These are phyloP conservation scores for Haliclona indistincta DNA, from an alignment of 37 sponge, comb jelly and placozoan species.

Conservation along the genomic window DNA sequence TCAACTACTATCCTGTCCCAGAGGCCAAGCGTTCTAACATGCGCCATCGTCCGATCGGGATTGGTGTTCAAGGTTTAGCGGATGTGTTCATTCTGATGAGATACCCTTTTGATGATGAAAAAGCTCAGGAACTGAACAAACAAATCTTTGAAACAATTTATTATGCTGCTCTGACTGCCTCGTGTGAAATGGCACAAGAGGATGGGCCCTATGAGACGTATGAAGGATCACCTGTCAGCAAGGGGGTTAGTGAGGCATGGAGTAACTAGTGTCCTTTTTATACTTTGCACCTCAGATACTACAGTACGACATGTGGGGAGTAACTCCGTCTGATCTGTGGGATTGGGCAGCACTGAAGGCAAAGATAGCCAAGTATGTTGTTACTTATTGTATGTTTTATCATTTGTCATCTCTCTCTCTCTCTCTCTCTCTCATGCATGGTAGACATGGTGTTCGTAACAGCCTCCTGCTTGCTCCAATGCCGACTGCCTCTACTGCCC, in stretches of 20 bases:
- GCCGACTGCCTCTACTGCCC: conserved; percentile 99
- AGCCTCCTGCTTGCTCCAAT: conserved; percentile 96
- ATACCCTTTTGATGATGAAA: conserved; percentile 89
- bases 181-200: conserved; percentile 87
- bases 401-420: neutral
- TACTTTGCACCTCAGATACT: conserved; percentile 52
- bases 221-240: conserved; percentile 82
- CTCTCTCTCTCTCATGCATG: no score
- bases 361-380: conserved; percentile 83
- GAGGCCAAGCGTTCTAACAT: conserved; percentile 87
- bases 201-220: conserved; percentile 95
- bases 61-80: conserved; percentile 99
- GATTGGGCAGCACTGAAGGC: conserved; percentile 88
- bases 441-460: conserved; percentile 93
- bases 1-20: conserved; percentile 96
- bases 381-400: no score
- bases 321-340: conserved; percentile 90
- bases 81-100: conserved; percentile 98
- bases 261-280: neutral
- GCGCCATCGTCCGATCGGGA: conserved; percentile 97
- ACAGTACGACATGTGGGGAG: conserved; percentile 98
- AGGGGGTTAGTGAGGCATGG: conserved; percentile 67
- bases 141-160: conserved; percentile 98
- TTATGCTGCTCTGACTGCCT: conserved; percentile 89
- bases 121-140: conserved; percentile 85